Percentiles rank a stretch among this genome's conserved stretches.
These are phyloP conservation scores for Cerastoderma edule DNA, from an alignment of 2,888 invertebrate genomes.

Conservation along the genomic window DNA sequence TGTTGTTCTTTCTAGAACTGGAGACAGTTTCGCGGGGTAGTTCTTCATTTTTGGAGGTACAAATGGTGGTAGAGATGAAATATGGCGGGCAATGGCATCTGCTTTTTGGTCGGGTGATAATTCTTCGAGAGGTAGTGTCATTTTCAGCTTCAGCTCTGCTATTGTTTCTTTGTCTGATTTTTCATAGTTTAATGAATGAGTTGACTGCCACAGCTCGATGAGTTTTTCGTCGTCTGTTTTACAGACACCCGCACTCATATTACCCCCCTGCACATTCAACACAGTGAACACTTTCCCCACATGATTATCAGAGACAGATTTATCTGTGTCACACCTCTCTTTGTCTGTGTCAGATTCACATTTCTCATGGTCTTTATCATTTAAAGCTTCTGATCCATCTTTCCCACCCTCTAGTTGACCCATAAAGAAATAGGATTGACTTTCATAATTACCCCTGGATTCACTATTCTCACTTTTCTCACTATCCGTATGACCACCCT, in stretches of 20 bases:
- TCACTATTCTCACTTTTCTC: conserved; percentile 35
- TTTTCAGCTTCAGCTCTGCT: conserved; percentile 64
- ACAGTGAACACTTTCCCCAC: conserved; percentile 70
- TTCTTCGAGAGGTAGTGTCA: conserved; percentile 60
- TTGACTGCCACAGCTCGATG: conserved; percentile 70
- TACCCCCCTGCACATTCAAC: conserved; percentile 67
- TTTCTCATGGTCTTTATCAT: conserved; percentile 14
- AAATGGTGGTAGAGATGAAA: conserved; percentile 73
- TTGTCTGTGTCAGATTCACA: conserved; percentile 22
- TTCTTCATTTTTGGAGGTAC: conserved; percentile 76
- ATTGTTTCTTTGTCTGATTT: conserved; percentile 52
- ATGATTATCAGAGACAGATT: conserved; percentile 43
- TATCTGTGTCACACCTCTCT: conserved; percentile 33
- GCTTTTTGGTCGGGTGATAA: conserved; percentile 70
- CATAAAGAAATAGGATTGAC: conserved; percentile 61
- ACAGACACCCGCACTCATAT: conserved; percentile 57
- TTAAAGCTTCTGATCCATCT: conserved; percentile 12
- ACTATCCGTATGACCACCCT: conserved; percentile 49
- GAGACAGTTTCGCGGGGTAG: conserved; percentile 70
- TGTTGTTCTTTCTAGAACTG: conserved; percentile 67
- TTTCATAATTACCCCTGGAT: conserved; percentile 51
- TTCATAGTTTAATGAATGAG: conserved; percentile 56
- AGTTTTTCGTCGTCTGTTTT: conserved; percentile 81
- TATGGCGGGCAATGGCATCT: conserved; percentile 71
- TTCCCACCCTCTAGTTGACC: conserved; percentile 58